phyloP scores from a whole-genome alignment of 37 sponge, comb jelly and placozoan species.

The Ephydatia muelleri region DNA sequence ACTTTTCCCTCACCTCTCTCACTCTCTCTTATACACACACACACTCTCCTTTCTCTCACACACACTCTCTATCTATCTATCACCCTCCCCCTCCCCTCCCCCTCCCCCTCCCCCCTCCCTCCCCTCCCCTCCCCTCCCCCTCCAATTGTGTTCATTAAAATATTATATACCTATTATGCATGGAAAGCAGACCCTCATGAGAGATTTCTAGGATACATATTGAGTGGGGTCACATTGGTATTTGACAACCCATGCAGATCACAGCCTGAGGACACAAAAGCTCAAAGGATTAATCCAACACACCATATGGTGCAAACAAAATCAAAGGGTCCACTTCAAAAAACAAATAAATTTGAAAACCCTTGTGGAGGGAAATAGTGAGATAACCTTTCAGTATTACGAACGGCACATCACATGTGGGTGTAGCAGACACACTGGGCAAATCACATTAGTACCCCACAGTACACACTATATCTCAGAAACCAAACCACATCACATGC shows the following conservation, averaged over 20 bases:
- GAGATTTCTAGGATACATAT: neutral
- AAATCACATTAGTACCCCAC: conserved; percentile 5
- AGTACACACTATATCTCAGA: neutral
- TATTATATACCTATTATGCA: neutral
- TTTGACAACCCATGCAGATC: neutral
- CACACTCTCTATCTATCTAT: neutral
- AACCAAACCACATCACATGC: conserved; percentile 18
- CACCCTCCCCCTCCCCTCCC: neutral
- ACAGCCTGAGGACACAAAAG: neutral
- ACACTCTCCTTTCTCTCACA: neutral
- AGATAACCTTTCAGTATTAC: neutral
- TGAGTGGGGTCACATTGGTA: neutral
- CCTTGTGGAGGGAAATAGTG: neutral
- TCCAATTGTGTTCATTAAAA: neutral
- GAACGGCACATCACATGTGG: neutral
- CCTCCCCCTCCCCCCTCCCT: neutral
- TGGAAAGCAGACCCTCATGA: neutral
- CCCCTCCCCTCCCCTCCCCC: neutral
- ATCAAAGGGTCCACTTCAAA: too few relatives aligned
- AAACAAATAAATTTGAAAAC: neutral
- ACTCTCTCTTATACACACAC: neutral
- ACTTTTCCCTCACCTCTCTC: too few relatives aligned
- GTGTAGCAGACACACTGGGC: conserved; percentile 4
- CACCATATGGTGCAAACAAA: too few relatives aligned
- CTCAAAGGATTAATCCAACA: too few relatives aligned